A percentile compares a stretch with the other conserved stretches of the same genome.
Conservation (phyloP, 2,888 invertebrate genomes). For the Coenonympha arcania region DNA sequence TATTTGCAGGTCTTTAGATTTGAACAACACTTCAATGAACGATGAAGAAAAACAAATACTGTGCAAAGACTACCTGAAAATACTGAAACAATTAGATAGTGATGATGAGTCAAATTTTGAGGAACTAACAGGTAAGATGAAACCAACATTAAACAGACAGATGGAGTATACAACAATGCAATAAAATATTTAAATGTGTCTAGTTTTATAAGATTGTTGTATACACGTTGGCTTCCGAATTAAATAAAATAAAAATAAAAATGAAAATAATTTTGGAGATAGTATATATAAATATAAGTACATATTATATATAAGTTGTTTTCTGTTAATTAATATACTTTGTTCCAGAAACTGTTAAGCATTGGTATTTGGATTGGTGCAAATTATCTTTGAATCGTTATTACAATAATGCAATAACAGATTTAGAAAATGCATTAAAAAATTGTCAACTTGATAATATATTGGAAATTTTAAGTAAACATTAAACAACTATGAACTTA, state of each 20-base stretch:
- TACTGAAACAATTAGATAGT: conserved; percentile 38
- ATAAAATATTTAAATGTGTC: too few species aligned
- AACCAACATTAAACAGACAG: too few species aligned
- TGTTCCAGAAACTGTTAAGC: conserved; percentile 45
- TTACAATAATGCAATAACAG: conserved; percentile 34
- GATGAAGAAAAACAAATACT: conserved; percentile 41
- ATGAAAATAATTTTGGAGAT: too few species aligned
- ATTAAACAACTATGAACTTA: neutral
- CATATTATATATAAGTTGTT: neutral
- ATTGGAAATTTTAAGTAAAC: conserved; percentile 37
- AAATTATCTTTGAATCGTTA: conserved; percentile 40
- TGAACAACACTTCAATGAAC: conserved; percentile 42
- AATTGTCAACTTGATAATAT: conserved; percentile 42
- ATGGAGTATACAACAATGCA: too few species aligned
- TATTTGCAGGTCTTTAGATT: conserved; percentile 50
- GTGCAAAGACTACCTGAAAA: conserved; percentile 52
- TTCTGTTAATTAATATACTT: neutral
- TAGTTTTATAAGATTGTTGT: too few species aligned
- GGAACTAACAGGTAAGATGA: conserved; percentile 52
- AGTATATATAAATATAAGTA: too few species aligned
- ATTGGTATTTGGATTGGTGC: conserved; percentile 59
- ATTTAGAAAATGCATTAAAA: conserved; percentile 40
- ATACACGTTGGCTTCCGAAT: too few species aligned
- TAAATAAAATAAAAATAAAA: too few species aligned
- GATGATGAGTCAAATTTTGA: conserved; percentile 43